These are phyloP conservation scores for Aethes cnicana DNA, from an alignment of 2,888 invertebrate species.

Conservation along the genomic window DNA sequence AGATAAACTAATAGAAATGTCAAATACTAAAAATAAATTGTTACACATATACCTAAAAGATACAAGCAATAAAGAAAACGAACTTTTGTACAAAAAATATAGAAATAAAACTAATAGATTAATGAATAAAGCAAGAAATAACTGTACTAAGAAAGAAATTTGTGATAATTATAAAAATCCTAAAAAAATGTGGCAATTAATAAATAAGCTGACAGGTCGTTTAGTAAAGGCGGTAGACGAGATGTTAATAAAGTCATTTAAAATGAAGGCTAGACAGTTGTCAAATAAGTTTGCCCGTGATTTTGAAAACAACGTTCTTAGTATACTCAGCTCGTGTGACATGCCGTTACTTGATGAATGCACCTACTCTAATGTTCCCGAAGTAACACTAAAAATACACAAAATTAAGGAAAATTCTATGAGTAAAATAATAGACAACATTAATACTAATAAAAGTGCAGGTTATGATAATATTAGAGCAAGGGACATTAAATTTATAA, in stretches of 20 bases:
- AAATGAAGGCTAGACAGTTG: neutral
- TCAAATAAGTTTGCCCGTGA: no score
- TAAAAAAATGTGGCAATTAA: neutral
- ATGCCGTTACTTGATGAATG: no score
- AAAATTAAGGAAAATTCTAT: no score
- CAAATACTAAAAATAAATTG: neutral
- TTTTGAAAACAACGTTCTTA: no score
- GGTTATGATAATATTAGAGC: no score
- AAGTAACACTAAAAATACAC: no score
- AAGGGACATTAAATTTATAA: no score
- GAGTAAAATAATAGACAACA: no score
- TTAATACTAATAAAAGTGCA: no score
- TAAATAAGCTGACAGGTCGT: neutral
- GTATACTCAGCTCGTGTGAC: no score
- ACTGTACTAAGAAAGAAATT: neutral
- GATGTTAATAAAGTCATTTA: neutral
- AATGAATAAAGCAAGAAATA: neutral
- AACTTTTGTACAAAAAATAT: no score
- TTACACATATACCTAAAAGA: neutral
- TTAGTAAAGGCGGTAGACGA: neutral
- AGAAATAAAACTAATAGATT: neutral
- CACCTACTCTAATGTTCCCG: no score
- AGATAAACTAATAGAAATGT: neutral
- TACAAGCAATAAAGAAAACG: neutral
- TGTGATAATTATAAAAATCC: neutral